Evolutionary conservation across 2,113 vertebrate species (phyloP).

Genomic region (Pteruthius melanotis): DNA sequence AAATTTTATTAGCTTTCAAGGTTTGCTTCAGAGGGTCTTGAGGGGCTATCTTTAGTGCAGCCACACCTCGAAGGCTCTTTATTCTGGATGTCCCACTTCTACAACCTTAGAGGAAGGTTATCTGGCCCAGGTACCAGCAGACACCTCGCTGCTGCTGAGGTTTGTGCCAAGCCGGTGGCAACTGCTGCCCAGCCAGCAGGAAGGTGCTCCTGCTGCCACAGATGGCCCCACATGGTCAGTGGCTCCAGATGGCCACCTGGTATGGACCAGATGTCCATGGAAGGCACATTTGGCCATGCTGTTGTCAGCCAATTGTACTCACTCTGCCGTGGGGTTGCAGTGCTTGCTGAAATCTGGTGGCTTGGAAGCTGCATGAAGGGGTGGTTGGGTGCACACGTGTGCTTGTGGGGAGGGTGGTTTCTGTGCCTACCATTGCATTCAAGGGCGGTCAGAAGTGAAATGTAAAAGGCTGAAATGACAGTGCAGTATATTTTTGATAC

Average conservation of each 20-base stretch:
- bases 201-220: background rate
- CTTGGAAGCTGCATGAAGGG: background rate
- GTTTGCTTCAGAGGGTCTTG: background rate
- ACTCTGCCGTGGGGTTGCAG: background rate
- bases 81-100: background rate
- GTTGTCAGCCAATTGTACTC: background rate
- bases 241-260: background rate
- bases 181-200: background rate
- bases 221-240: background rate
- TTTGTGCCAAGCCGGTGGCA: background rate
- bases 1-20: background rate
- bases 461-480: background rate
- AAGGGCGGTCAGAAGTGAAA: background rate
- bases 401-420: background rate
- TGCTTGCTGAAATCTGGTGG: background rate
- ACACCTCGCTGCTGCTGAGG: background rate
- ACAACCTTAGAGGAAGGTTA: background rate
- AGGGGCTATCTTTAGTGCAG: background rate
- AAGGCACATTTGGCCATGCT: background rate
- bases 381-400: rapidly evolving
- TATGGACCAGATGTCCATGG: rapidly evolving
- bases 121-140: background rate
- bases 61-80: background rate
- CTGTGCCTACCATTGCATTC: rapidly evolving
- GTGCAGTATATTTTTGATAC: background rate